These are phyloP conservation scores for Poeciliopsis gracilis DNA, from an alignment of 2,797 vertebrate genomes.

Conservation along the genomic window DNA sequence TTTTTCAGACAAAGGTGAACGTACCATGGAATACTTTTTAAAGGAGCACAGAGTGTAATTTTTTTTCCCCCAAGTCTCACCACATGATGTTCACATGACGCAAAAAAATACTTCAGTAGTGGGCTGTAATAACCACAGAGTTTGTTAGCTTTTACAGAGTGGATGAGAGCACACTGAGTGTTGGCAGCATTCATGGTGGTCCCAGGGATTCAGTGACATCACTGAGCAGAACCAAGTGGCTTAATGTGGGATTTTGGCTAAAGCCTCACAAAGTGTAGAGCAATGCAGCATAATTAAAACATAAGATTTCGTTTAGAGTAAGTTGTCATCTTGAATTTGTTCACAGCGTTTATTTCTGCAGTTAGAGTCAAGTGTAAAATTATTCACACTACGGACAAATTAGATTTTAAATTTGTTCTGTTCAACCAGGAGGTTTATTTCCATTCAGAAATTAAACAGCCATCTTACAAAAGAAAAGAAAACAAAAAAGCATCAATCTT, in stretches of 20 bases:
- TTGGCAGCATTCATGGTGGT: conserved; percentile 69
- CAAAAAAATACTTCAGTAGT: conserved; percentile 51
- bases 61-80: conserved; percentile 52
- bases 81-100: conserved; percentile 67
- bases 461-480: not conserved
- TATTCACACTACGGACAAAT: not conserved
- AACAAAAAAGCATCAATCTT: not conserved
- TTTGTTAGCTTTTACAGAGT: conserved; percentile 53
- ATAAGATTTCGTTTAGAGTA: conserved; percentile 19
- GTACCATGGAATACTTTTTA: conserved; percentile 27
- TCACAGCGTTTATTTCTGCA: conserved; percentile 4
- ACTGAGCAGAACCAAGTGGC: conserved; percentile 47
- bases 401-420: not conserved
- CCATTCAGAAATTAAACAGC: not conserved
- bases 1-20: conserved; percentile 14
- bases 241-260: conserved; percentile 48
- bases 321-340: conserved; percentile 33
- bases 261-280: conserved; percentile 33
- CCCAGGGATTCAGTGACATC: conserved; percentile 45
- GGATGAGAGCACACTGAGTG: conserved; percentile 57
- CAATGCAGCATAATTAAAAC: conserved; percentile 23
- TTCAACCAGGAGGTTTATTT: not conserved
- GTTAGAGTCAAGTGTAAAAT: not conserved
- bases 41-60: conserved; percentile 54
- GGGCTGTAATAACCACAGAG: conserved; percentile 61